These are phyloP conservation scores for Triops cancriformis DNA, from an alignment of 1,140 invertebrate genomes.

Conservation along the genomic window DNA sequence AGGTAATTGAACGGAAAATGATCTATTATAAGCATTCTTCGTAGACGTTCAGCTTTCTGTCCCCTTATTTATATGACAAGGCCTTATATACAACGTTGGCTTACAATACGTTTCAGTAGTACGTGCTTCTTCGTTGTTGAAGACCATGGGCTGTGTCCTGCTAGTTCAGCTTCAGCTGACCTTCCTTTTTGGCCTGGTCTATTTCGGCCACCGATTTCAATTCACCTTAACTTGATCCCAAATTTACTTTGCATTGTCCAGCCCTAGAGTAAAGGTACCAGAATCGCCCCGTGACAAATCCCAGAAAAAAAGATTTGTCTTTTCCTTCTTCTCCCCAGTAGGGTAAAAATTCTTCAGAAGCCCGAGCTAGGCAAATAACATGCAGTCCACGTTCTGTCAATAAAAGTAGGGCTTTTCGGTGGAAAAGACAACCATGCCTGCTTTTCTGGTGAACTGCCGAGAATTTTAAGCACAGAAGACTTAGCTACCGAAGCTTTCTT, in stretches of 20 bases:
- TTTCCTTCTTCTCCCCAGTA: too few species aligned
- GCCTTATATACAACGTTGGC: too few species aligned
- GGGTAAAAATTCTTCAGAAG: not conserved
- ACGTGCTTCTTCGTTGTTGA: not conserved
- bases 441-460: not conserved
- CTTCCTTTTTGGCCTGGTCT: not conserved
- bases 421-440: not conserved
- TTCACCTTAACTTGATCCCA: not conserved
- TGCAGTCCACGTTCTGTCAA: slow-evolving; percentile 9
- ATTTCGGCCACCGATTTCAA: not conserved
- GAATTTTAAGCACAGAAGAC: too few species aligned
- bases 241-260: not conserved
- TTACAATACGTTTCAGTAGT: not conserved
- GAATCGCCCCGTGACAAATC: not conserved
- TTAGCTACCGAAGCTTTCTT: not conserved
- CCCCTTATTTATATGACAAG: not conserved
- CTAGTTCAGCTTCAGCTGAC: slow-evolving; percentile 2
- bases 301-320: too few species aligned
- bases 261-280: not conserved
- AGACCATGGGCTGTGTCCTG: too few species aligned
- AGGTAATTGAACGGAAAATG: slow-evolving; percentile 10
- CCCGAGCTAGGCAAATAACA: not conserved
- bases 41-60: not conserved
- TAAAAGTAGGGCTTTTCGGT: not conserved
- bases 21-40: slow-evolving; percentile 14